Conservation (phyloP, 2,888 invertebrate genomes). For the Hermaeophaga mercurialis region DNA sequence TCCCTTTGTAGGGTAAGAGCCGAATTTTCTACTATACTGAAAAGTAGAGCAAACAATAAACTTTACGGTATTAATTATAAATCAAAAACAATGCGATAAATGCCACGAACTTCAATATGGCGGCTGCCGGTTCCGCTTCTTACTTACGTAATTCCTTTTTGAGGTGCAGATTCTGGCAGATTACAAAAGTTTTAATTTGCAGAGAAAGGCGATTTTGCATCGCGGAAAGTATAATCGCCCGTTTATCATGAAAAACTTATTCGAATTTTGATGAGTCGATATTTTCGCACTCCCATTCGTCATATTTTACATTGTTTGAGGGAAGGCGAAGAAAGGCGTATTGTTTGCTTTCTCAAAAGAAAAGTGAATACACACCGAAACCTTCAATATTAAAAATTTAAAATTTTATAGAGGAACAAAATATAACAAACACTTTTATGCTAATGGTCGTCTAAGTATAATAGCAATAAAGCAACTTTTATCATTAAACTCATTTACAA, state of each 20-base stretch:
- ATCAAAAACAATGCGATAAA: slow-evolving; percentile 32
- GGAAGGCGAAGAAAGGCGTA: too few species aligned
- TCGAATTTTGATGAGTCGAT: slow-evolving; percentile 19
- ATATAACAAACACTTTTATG: too few species aligned
- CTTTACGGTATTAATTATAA: slow-evolving; percentile 35
- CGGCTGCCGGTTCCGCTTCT: slow-evolving; percentile 18
- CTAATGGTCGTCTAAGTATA: too few species aligned
- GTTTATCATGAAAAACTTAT: slow-evolving; percentile 21
- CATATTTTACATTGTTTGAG: not conserved
- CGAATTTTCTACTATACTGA: slow-evolving; percentile 11
- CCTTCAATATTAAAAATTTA: too few species aligned
- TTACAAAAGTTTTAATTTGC: slow-evolving; percentile 31
- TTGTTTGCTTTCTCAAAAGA: too few species aligned
- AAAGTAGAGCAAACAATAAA: slow-evolving; percentile 29
- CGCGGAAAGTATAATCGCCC: slow-evolving; percentile 18
- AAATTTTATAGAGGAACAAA: too few species aligned
- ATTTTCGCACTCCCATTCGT: not conserved
- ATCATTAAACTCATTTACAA: too few species aligned
- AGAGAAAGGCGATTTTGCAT: not conserved
- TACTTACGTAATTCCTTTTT: slow-evolving; percentile 24
- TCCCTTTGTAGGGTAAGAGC: slow-evolving; percentile 14
- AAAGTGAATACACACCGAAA: too few species aligned
- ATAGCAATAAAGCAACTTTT: too few species aligned
- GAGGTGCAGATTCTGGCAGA: slow-evolving; percentile 18
- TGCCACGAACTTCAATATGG: slow-evolving; percentile 25